phyloP scores from a whole-genome alignment of 2,888 invertebrate genomes.

The Meloe dianella region DNA sequence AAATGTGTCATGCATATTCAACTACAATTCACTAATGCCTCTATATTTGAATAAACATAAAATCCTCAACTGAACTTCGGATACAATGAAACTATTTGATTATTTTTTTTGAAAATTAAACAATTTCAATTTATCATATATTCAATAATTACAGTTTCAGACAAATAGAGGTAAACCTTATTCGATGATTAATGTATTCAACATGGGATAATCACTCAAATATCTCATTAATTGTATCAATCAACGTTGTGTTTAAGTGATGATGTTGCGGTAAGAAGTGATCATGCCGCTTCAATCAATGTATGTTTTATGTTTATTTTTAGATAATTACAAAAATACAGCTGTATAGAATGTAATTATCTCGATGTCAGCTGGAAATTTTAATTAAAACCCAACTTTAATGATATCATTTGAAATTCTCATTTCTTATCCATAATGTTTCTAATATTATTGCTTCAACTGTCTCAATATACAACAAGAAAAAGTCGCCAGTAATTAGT shows the following conservation, averaged over 20 bases:
- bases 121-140: no score
- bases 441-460: not conserved
- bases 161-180: not conserved
- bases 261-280: not conserved
- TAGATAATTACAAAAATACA: not conserved
- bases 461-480: not conserved
- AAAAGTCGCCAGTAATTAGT: conserved; percentile 36
- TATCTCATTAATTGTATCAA: not conserved
- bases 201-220: not conserved
- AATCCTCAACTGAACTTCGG: conserved; percentile 21
- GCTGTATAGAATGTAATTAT: not conserved
- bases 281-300: not conserved
- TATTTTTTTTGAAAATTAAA: not conserved
- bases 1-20: conserved; percentile 35
- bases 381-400: conserved; percentile 5
- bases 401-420: not conserved
- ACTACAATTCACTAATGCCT: conserved; percentile 19
- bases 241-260: not conserved
- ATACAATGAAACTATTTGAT: not conserved
- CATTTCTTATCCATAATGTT: not conserved
- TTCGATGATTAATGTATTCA: not conserved
- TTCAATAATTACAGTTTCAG: not conserved
- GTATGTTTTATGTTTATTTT: not conserved
- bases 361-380: not conserved
- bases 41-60: conserved; percentile 29